A percentile compares a stretch with the other conserved stretches of the same genome.
phyloP scores from a whole-genome alignment of 2,888 invertebrate genomes.

The Sarcophaga variegata region DNA sequence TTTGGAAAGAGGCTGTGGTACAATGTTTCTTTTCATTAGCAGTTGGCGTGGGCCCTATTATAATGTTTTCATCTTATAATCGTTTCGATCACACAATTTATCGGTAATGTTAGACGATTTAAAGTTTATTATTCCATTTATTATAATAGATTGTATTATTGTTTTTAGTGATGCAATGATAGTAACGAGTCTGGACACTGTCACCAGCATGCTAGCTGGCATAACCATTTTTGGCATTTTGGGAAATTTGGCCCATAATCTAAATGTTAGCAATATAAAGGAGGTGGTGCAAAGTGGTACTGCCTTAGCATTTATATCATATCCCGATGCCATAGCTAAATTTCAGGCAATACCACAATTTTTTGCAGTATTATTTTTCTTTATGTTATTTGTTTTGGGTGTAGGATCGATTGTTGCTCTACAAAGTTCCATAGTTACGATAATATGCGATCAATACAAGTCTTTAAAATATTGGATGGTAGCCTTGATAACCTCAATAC shows the following conservation, averaged over 20 bases:
- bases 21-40: constrained; percentile 91
- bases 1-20: constrained; percentile 90
- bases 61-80: constrained; percentile 91
- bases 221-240: constrained; percentile 91
- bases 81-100: constrained; percentile 86
- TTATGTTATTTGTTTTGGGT: constrained; percentile 90
- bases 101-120: constrained; percentile 79
- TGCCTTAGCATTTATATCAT: constrained; percentile 91
- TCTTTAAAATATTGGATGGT: constrained; percentile 84
- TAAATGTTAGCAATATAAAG: constrained; percentile 84
- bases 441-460: constrained; percentile 87
- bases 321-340: constrained; percentile 91
- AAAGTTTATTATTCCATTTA: background rate
- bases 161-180: constrained; percentile 86
- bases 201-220: constrained; percentile 90
- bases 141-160: too few relatives aligned
- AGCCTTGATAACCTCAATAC: constrained; percentile 83
- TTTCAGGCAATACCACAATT: constrained; percentile 89
- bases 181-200: constrained; percentile 90
- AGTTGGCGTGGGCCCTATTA: constrained; percentile 88
- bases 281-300: constrained; percentile 89
- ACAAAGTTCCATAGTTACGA: constrained; percentile 86
- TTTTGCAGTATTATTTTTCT: constrained; percentile 91
- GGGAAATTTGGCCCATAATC: constrained; percentile 88
- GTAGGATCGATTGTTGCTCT: constrained; percentile 89